These are phyloP conservation scores for Danio tinwini DNA, from an alignment of 2,797 vertebrate species.

Conservation along the genomic window DNA sequence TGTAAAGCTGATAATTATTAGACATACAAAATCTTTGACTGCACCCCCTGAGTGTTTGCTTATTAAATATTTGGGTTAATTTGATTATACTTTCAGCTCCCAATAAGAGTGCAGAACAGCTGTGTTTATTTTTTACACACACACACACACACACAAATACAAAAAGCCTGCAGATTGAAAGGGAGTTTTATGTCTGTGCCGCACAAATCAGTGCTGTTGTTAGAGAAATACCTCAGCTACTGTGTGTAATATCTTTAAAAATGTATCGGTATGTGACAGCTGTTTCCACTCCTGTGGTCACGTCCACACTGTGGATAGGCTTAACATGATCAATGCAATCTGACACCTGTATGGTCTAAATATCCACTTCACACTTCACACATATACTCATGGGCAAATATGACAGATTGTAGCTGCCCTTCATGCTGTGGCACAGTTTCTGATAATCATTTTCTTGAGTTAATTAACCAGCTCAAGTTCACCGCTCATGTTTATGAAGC, in stretches of 20 bases:
- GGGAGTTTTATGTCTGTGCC: not conserved
- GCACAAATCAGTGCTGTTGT: not conserved
- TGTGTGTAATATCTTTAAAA: slow-evolving; percentile 33
- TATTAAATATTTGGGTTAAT: not conserved
- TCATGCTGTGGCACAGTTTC: not conserved
- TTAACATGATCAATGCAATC: slow-evolving; percentile 27
- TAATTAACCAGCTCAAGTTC: slow-evolving; percentile 30
- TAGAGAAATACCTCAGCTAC: slow-evolving; percentile 2
- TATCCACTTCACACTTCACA: slow-evolving; percentile 8
- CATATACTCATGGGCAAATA: slow-evolving; percentile 2
- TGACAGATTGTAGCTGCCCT: slow-evolving; percentile 8
- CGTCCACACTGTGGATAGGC: slow-evolving; percentile 20
- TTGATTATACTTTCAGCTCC: slow-evolving; percentile 2
- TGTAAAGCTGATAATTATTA: slow-evolving; percentile 13
- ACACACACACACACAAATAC: not conserved
- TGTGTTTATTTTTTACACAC: not conserved
- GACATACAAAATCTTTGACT: not conserved
- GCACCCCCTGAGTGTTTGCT: slow-evolving; percentile 7
- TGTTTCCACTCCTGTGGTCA: slow-evolving; percentile 19
- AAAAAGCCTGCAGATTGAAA: not conserved
- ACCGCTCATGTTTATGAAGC: slow-evolving; percentile 3
- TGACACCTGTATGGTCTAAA: slow-evolving; percentile 5
- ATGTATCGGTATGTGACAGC: slow-evolving; percentile 19
- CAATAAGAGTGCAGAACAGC: not conserved
- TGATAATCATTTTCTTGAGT: slow-evolving; percentile 7